phyloP scores from a whole-genome alignment of 2,113 vertebrate genomes.

The Piaya cayana region DNA sequence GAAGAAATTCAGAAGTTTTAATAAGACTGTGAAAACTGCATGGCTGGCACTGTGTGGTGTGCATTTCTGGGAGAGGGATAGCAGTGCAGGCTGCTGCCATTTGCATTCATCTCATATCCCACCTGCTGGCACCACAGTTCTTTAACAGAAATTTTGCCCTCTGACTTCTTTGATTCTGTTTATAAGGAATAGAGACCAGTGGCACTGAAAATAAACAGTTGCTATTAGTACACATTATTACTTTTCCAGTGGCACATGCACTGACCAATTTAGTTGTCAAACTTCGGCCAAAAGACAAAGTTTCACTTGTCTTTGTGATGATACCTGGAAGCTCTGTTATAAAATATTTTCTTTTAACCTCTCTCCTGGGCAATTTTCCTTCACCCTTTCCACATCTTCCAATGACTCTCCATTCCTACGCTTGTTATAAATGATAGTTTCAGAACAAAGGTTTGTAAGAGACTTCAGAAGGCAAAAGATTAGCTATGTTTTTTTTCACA shows the following conservation, averaged over 20 bases:
- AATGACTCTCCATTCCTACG: neutral
- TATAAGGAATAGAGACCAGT: neutral
- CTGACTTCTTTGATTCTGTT: neutral
- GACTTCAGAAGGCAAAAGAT: neutral
- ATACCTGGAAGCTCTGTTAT: neutral
- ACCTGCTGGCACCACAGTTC: neutral
- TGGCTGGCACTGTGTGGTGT: accelerated
- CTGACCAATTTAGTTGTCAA: neutral
- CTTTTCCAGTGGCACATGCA: neutral
- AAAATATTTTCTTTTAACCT: neutral
- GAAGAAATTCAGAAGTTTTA: neutral
- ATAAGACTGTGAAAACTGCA: neutral
- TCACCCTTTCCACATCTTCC: neutral
- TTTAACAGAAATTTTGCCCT: neutral
- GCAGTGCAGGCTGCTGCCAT: neutral
- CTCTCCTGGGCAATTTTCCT: neutral
- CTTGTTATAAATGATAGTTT: neutral
- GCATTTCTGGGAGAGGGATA: neutral
- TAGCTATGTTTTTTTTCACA: neutral
- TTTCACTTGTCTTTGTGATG: neutral
- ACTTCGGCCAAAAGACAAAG: neutral
- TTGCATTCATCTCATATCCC: neutral
- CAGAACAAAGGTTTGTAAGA: neutral
- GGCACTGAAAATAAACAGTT: neutral
- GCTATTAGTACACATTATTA: neutral